Conservation (phyloP, 2,113 vertebrate species). For the Triplophysa rosa region DNA sequence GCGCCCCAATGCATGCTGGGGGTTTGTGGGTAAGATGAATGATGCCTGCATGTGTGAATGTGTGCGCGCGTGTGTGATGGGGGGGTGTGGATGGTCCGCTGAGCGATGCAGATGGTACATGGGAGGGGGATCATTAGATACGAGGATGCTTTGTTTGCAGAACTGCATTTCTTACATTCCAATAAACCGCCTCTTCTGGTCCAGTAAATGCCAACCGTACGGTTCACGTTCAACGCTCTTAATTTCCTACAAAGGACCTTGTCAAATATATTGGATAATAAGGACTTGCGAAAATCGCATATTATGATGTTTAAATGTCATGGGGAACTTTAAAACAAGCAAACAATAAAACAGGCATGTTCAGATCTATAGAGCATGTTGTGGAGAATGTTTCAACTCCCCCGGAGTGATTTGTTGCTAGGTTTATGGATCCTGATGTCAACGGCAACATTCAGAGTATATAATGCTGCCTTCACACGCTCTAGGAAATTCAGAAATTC, state of each 20-base stretch:
- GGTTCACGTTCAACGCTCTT: constrained; percentile 4
- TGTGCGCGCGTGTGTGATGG: constrained; percentile 57
- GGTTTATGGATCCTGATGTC: too few relatives aligned
- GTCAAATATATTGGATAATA: constrained; percentile 25
- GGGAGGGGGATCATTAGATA: constrained; percentile 52
- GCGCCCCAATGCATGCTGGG: constrained; percentile 60
- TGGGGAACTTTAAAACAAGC: not conserved
- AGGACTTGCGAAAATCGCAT: constrained; percentile 19
- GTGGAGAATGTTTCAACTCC: not conserved
- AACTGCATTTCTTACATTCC: constrained; percentile 45
- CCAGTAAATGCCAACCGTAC: constrained; percentile 35
- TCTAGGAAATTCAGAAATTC: too few relatives aligned
- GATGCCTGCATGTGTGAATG: constrained; percentile 61
- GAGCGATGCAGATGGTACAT: constrained; percentile 65
- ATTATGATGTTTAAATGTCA: constrained; percentile 23
- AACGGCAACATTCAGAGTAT: not conserved
- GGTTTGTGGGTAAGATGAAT: constrained; percentile 68
- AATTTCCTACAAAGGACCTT: constrained; percentile 34
- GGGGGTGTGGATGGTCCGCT: constrained; percentile 50
- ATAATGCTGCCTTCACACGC: not conserved
- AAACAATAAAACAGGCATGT: not conserved
- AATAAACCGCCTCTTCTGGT: constrained; percentile 45
- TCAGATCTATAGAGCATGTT: not conserved
- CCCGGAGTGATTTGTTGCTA: not conserved
- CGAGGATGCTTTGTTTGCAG: constrained; percentile 61